Percentiles rank a stretch among this genome's conserved stretches.
phyloP scores from a whole-genome alignment of 2,113 vertebrate genomes.

The Heterotis niloticus region DNA sequence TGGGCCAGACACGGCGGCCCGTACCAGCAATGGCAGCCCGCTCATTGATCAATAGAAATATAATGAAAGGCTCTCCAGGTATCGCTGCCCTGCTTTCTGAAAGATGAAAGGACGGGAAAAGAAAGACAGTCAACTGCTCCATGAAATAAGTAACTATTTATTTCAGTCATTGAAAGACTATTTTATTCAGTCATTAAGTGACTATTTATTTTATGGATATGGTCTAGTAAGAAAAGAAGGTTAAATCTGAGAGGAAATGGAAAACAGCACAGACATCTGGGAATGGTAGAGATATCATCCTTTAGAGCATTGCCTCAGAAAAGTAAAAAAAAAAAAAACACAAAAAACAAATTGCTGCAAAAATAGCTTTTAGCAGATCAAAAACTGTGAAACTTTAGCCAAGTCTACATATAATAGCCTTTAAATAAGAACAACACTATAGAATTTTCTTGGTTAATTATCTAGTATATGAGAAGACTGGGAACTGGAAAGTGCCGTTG shows the following conservation, averaged over 20 bases:
- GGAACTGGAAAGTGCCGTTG: too few relatives aligned
- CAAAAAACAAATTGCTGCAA: neutral
- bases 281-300: neutral
- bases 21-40: too few relatives aligned
- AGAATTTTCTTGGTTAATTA: too few relatives aligned
- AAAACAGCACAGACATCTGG: neutral
- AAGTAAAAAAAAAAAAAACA: neutral
- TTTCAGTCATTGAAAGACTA: neutral
- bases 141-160: neutral
- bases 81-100: neutral
- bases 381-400: too few relatives aligned
- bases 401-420: too few relatives aligned
- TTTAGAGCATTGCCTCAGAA: neutral
- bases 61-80: neutral
- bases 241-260: neutral
- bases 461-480: too few relatives aligned
- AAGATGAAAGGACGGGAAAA: neutral
- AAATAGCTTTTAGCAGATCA: neutral
- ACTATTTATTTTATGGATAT: neutral
- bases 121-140: neutral
- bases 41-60: neutral
- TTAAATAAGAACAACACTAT: too few relatives aligned
- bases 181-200: neutral
- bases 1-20: neutral
- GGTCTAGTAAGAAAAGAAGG: neutral